Percentiles rank a stretch among this genome's conserved stretches.
These are phyloP conservation scores for honey bee (Apis mellifera) DNA, from an alignment of 1,140 invertebrate species.

Conservation along the genomic window Amel_HAv3.1 CM009938.2:5745501-5746000, in stretches of 20 bases:
- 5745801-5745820: neutral
- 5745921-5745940: too few relatives aligned
- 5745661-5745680: conserved; percentile 14
- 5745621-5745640: conserved; percentile 51
- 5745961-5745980: too few relatives aligned
- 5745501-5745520: neutral
- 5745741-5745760: conserved; percentile 52
- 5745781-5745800: neutral
- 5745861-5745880: too few relatives aligned
- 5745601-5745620: conserved; percentile 59
- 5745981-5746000: too few relatives aligned
- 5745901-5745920: too few relatives aligned
- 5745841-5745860: too few relatives aligned
- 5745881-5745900: too few relatives aligned
- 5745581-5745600: neutral
- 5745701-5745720: conserved; percentile 50
- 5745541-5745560: conserved; percentile 47
- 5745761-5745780: conserved; percentile 43
- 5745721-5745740: conserved; percentile 46
- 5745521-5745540: neutral
- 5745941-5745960: too few relatives aligned
- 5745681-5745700: conserved; percentile 12
- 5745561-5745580: conserved; percentile 57
- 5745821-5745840: too few relatives aligned
- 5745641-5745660: conserved; percentile 14